These are phyloP conservation scores for Zalophus californianus DNA, from an alignment of 2,797 vertebrate genomes.

Conservation along the genomic window DNA sequence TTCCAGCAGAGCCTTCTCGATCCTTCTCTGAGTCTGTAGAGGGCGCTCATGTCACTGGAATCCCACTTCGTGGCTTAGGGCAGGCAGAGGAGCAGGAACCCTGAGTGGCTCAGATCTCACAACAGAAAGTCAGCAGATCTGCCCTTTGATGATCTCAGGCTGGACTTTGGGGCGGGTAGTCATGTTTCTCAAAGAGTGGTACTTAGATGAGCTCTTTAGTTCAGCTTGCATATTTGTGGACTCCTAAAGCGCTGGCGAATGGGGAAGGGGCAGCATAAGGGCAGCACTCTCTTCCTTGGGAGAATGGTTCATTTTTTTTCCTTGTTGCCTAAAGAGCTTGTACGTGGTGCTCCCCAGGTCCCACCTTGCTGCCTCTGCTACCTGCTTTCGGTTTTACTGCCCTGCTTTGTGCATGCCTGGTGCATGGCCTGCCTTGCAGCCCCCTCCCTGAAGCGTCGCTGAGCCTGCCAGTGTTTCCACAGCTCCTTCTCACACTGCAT, in stretches of 20 bases:
- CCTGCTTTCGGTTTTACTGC: neutral
- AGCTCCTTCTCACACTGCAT: neutral
- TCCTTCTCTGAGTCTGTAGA: conserved; percentile 75
- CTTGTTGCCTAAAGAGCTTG: neutral
- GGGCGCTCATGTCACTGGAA: conserved; percentile 77
- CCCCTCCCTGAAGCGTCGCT: neutral
- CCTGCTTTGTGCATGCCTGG: neutral
- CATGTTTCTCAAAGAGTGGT: neutral
- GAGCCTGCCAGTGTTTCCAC: neutral
- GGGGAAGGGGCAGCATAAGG: neutral
- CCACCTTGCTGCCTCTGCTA: neutral
- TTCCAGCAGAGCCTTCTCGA: neutral
- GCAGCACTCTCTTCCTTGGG: neutral
- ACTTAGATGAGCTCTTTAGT: neutral
- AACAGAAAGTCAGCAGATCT: neutral
- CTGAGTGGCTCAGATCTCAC: neutral
- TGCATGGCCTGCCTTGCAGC: neutral
- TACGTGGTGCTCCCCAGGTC: neutral
- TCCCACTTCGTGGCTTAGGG: neutral
- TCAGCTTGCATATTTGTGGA: neutral
- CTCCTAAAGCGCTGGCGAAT: too few relatives aligned
- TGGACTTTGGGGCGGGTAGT: neutral
- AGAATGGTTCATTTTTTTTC: neutral
- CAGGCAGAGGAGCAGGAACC: neutral
- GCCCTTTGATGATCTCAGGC: neutral